A percentile compares a stretch with the other conserved stretches of the same genome.
phyloP scores from a whole-genome alignment of 2,797 vertebrate genomes.

The Gambelia wislizenii region DNA sequence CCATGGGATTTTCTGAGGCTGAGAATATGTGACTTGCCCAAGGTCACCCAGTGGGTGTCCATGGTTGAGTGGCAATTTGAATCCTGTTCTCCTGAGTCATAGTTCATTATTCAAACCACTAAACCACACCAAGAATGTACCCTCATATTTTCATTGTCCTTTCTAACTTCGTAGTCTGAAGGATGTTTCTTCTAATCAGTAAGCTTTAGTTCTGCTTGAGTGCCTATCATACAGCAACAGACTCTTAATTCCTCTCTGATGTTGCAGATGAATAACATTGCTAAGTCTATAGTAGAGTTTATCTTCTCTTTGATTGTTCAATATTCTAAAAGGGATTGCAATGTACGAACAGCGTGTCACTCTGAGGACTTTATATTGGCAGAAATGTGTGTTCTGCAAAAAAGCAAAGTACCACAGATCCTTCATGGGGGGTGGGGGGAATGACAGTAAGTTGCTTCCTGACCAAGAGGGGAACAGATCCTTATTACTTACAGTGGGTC shows the following conservation, averaged over 20 bases:
- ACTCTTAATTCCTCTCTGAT: constrained; percentile 38
- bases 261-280: constrained; percentile 49
- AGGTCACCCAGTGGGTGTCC: no score
- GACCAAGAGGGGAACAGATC: constrained; percentile 43
- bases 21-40: no score
- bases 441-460: not conserved
- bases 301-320: constrained; percentile 39
- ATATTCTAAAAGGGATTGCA: not conserved
- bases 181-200: constrained; percentile 23
- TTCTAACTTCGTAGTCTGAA: not conserved
- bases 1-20: no score
- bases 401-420: not conserved
- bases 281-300: constrained; percentile 6
- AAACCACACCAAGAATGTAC: no score
- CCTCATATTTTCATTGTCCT: constrained; percentile 12
- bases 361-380: not conserved
- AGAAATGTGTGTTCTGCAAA: not conserved
- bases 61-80: no score
- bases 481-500: not conserved
- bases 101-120: no score
- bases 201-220: constrained; percentile 32
- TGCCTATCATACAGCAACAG: constrained; percentile 12
- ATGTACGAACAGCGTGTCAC: constrained; percentile 20
- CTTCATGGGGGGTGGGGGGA: no score
- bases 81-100: no score